Evolutionary conservation across 2,888 invertebrate genomes (phyloP), one percentile per base, ranked within the genome.

Genomic region (Volucella inflata): DNA sequence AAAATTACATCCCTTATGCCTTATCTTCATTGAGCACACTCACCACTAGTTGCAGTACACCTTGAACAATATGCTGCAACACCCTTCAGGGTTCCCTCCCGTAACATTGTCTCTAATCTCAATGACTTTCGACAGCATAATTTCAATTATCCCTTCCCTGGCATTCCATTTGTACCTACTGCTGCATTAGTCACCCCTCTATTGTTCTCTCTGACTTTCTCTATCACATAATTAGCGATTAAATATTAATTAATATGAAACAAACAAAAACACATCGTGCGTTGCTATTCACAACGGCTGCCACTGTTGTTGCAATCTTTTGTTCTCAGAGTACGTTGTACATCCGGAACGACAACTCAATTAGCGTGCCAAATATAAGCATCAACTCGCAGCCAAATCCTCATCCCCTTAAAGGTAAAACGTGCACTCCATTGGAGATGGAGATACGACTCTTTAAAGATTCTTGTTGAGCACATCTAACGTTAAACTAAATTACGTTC

Each of bases 331-430:
- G 30, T 30, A 30, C 30, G 0, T 30, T 68, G 76, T 57, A 77
- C 81, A 85, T 77, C 81, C 85, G 72, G 55, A 81, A 72, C 85
- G 85, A 85, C 81, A 85, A 77, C 81, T 85, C 85, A 85, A 85
- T 85, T 85, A 85, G 85, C 85, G 30, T 30, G 72, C 62, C 72
- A 77, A 72, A 79, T 79, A 79, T 72, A 65, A 72, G 51, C 79
- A 72, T 9, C 59, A 9, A 50, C 4, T 55, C 50, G 16, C 51
- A 71, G 6, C 46, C 16, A 40, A 71, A 38, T 42, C 51, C 46
- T n/a, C 38, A 48, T 48, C 8, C 44, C 42, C 40, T 11, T 50
- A 48, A 14, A 48, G n/a, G 14, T 48, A 48, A n/a, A 14, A 3
- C 74, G 42, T 53, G 48, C 62, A 64, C 55, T 65, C 36, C 55